phyloP scores from a whole-genome alignment of 2,888 invertebrate genomes.

The Fragum fragum region DNA sequence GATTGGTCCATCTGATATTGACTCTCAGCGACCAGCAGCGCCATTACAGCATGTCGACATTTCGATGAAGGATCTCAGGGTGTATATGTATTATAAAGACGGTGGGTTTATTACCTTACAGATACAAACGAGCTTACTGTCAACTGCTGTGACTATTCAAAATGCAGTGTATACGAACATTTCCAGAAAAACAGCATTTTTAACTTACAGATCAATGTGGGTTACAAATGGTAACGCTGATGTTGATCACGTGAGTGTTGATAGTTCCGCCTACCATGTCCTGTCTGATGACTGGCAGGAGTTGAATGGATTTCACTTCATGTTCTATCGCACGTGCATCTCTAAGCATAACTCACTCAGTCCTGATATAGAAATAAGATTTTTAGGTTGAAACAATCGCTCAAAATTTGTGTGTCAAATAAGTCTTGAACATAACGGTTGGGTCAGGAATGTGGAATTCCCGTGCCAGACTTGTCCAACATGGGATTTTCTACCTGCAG shows the following conservation, averaged over 20 bases:
- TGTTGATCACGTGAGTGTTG: slow-evolving; percentile 68
- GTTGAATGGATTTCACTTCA: slow-evolving; percentile 62
- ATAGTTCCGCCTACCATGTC: slow-evolving; percentile 53
- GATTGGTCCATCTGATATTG: slow-evolving; percentile 62
- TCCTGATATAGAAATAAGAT: slow-evolving; percentile 62
- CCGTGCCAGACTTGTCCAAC: too few relatives aligned
- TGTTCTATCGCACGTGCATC: slow-evolving; percentile 70
- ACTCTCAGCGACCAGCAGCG: slow-evolving; percentile 48
- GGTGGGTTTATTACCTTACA: slow-evolving; percentile 47
- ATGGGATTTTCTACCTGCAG: too few relatives aligned
- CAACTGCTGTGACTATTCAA: slow-evolving; percentile 37
- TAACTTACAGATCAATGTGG: slow-evolving; percentile 72
- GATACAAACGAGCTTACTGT: slow-evolving; percentile 31
- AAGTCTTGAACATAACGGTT: too few relatives aligned
- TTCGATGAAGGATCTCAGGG: slow-evolving; percentile 28
- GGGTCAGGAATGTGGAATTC: too few relatives aligned
- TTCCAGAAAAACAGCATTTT: slow-evolving; percentile 58
- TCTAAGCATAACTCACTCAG: slow-evolving; percentile 72
- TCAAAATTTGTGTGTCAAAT: too few relatives aligned
- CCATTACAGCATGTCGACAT: slow-evolving; percentile 53
- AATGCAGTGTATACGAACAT: slow-evolving; percentile 36
- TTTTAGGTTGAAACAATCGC: neutral
- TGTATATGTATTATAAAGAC: slow-evolving; percentile 46
- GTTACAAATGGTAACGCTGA: slow-evolving; percentile 72
- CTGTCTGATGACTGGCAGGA: slow-evolving; percentile 60